Conservation (phyloP, 2,113 vertebrate species). For the Xenopus laevis region DNA sequence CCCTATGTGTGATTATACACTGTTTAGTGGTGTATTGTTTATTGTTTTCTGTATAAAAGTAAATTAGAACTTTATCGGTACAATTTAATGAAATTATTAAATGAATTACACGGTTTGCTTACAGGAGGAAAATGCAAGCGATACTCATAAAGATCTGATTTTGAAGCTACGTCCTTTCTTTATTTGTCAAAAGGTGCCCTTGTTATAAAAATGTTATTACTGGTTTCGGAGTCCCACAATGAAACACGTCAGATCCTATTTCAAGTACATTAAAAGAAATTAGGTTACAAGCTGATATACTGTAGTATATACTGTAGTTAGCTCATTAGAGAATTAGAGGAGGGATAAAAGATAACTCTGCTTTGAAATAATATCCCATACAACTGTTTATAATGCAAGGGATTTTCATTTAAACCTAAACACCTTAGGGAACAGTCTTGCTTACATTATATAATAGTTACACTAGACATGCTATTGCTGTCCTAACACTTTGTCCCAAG, state of each 20-base stretch:
- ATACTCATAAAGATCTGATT: slow-evolving; percentile 10
- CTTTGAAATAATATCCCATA: not conserved
- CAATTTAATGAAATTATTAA: not conserved
- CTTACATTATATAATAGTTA: too few relatives aligned
- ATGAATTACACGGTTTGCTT: not conserved
- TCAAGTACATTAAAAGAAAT: slow-evolving; percentile 38
- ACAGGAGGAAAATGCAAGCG: not conserved
- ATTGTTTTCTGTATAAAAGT: slow-evolving; percentile 2
- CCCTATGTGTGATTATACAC: too few relatives aligned
- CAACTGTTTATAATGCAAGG: too few relatives aligned
- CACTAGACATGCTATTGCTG: too few relatives aligned
- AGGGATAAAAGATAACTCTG: slow-evolving; percentile 1
- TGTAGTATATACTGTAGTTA: too few relatives aligned
- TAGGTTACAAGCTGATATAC: slow-evolving; percentile 38
- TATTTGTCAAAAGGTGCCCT: slow-evolving; percentile 23
- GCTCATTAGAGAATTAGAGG: slow-evolving; percentile 27
- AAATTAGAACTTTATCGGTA: slow-evolving; percentile 6
- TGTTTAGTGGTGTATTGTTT: too few relatives aligned
- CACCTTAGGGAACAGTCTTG: too few relatives aligned
- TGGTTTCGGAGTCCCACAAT: slow-evolving; percentile 19
- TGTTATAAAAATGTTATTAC: slow-evolving; percentile 29
- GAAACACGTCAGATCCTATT: slow-evolving; percentile 35
- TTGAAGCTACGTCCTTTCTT: slow-evolving; percentile 5
- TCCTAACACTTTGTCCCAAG: too few relatives aligned
- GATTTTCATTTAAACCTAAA: too few relatives aligned